These are phyloP conservation scores for Ophion slaviceki DNA, from an alignment of 2,888 invertebrate genomes.

Conservation along the genomic window DNA sequence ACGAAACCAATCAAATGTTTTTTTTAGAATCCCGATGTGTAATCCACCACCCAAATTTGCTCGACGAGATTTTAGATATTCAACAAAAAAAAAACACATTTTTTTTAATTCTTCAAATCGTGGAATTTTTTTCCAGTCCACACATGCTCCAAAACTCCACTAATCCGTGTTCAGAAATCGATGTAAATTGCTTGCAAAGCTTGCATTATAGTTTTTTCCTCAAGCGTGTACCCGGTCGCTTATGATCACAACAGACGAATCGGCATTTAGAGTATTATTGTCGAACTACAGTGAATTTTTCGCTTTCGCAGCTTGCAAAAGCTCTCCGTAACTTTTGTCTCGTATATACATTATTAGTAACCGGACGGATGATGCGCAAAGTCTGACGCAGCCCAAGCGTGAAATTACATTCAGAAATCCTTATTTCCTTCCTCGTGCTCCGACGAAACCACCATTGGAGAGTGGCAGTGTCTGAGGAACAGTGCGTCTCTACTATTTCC, in stretches of 20 bases:
- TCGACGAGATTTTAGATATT: no score
- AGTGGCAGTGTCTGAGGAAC: constrained; percentile 46
- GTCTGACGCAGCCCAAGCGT: constrained; percentile 52
- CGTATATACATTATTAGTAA: constrained; percentile 22
- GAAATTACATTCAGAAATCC: constrained; percentile 62
- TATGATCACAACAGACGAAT: neutral
- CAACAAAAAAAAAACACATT: no score
- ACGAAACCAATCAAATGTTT: no score
- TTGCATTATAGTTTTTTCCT: neutral
- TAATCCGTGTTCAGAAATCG: neutral
- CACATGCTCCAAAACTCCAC: no score
- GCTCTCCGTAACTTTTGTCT: constrained; percentile 19
- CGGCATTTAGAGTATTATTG: neutral
- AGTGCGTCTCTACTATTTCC: constrained; percentile 73
- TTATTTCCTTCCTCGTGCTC: constrained; percentile 41
- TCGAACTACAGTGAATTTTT: neutral
- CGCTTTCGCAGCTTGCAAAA: neutral
- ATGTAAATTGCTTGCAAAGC: neutral
- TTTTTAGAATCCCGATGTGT: no score
- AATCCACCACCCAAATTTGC: no score
- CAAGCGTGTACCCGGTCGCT: neutral
- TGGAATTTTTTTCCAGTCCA: no score
- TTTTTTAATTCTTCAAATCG: no score
- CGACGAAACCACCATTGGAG: neutral
- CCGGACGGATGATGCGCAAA: constrained; percentile 21